Evolutionary conservation across 2,113 vertebrate genomes (phyloP), one percentile per base, ranked within the genome.

Genomic region (Beaufortia kweichowensis): DNA sequence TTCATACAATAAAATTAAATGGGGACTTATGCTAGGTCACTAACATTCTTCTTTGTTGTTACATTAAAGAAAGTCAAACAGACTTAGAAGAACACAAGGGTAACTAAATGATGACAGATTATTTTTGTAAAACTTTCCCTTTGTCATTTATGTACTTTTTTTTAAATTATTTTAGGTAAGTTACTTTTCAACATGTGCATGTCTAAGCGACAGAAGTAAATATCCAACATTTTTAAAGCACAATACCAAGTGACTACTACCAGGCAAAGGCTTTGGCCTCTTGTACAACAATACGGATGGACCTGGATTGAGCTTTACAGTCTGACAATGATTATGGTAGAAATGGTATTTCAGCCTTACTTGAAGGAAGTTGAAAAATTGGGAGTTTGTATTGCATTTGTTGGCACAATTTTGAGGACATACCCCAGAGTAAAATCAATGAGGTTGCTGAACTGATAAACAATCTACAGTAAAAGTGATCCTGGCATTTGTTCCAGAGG

Each of bases 211-310:
- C 70, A 90, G 80, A 84, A 41, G 39, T n/a, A 92, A 92, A 85
- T 92, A 87, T 75, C 90, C 91, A 0, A 89, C 89, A 0, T 93
- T 93, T 85, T 92, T 92, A 28, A n/a, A 87, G 91, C 14, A 93
- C 91, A 46, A 88, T 92, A 64, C 89, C 91, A 46, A 93, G 90
- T 7, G 91, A 91, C 70, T 89, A 82, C 21, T 86, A 88, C 75
- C 92, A 93, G 73, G 88, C 91, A 55, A 92, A 92, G 70, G 91
- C 91, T 21, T 82, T 93, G 66, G 90, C 90, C 23, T 87, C 86
- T 93, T 8, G 86, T 93, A 26, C 86, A 88, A 78, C 85, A 41
- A n/a, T 92, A 89, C 76, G 87, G 88, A 24, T 93, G 92, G 92
- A 85, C 88, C 15, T 93, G 91, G 91, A 91, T 93, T 17, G 89